Conservation (phyloP, 2,888 invertebrate species). For the Amiota mariae region DNA sequence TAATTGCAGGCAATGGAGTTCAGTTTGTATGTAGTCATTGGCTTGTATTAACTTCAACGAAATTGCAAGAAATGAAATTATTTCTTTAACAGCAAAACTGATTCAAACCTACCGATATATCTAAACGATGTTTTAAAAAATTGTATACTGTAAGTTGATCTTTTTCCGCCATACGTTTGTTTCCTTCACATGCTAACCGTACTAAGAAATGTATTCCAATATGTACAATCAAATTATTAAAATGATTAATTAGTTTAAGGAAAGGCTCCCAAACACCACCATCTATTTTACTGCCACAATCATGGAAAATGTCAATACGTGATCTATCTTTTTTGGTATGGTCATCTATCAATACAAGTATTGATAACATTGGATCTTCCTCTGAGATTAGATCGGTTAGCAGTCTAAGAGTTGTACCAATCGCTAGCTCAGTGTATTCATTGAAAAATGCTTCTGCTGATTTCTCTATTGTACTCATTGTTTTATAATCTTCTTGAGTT, state of each 20-base stretch:
- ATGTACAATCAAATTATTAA: neutral
- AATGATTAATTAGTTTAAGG: constrained; percentile 4
- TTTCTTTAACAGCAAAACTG: neutral
- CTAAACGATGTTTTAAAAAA: constrained; percentile 43
- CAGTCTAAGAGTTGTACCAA: neutral
- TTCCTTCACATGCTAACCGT: neutral
- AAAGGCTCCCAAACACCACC: constrained; percentile 1
- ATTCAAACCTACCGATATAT: constrained; percentile 75
- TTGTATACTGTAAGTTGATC: neutral
- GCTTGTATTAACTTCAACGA: constrained; percentile 57
- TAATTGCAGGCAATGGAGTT: constrained; percentile 98
- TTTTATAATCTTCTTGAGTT: constrained; percentile 1
- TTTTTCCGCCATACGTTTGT: neutral
- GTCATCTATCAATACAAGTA: constrained; percentile 13
- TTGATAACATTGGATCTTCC: neutral
- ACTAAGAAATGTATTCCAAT: neutral
- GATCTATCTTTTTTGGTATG: neutral
- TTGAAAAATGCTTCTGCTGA: neutral
- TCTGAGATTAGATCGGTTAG: neutral
- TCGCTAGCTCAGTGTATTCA: neutral
- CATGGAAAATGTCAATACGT: neutral
- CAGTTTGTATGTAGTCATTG: constrained; percentile 98
- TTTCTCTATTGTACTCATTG: neutral
- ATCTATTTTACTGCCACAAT: neutral
- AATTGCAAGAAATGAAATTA: neutral